phyloP scores from a whole-genome alignment of 2,888 invertebrate genomes.

The Volucella zonaria region DNA sequence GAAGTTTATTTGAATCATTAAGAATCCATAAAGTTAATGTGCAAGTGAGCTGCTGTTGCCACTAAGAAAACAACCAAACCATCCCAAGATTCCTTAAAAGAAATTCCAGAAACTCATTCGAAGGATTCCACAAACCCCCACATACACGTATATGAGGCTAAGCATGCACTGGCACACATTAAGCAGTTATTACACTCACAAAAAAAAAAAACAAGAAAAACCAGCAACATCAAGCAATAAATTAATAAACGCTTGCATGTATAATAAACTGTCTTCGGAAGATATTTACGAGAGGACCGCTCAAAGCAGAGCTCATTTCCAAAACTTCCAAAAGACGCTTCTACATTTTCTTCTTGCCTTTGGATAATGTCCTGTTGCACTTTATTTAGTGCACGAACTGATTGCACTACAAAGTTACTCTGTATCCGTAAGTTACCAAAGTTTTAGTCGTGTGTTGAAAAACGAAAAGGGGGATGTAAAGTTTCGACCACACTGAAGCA shows the following conservation, averaged over 20 bases:
- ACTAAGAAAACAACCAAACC: neutral
- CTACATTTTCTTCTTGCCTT: constrained; percentile 24
- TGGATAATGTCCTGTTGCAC: constrained; percentile 67
- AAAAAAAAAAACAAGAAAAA: constrained; percentile 14
- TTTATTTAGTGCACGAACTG: constrained; percentile 69
- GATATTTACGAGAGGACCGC: constrained; percentile 65
- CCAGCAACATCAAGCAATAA: constrained; percentile 47
- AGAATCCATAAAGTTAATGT: constrained; percentile 70
- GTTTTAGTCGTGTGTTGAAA: constrained; percentile 35
- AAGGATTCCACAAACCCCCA: constrained; percentile 36
- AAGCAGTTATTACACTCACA: constrained; percentile 20
- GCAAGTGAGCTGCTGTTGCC: constrained; percentile 46
- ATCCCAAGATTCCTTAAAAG: constrained; percentile 38
- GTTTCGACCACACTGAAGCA: constrained; percentile 66
- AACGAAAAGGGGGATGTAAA: constrained; percentile 43
- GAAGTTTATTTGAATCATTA: constrained; percentile 70
- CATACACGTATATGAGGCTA: neutral
- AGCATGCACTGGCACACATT: constrained; percentile 43
- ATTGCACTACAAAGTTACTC: constrained; percentile 51
- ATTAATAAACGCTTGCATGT: constrained; percentile 72
- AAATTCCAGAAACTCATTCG: constrained; percentile 31
- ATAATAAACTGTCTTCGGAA: constrained; percentile 71
- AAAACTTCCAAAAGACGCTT: constrained; percentile 58
- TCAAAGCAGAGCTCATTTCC: constrained; percentile 44
- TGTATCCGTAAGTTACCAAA: constrained; percentile 59